Evolutionary conservation across 2,113 vertebrate genomes (phyloP).

Genomic region (Dendropsophus ebraccatus): DNA sequence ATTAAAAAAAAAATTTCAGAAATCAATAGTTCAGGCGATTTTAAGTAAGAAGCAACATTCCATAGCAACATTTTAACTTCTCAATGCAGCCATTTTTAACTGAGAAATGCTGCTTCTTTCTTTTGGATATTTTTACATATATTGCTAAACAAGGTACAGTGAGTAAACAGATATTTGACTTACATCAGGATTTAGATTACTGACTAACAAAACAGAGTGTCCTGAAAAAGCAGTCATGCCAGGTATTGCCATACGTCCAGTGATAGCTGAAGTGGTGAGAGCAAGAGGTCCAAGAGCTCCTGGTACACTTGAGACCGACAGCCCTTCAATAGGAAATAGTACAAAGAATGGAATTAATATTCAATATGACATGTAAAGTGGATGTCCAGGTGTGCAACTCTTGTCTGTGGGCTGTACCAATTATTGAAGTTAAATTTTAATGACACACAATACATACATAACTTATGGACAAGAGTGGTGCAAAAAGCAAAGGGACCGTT

Average conservation of each 20-base stretch:
- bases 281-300: constrained; percentile 69
- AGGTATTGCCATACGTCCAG: constrained; percentile 70
- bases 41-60: no score
- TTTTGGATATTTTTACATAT: not conserved
- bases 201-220: constrained; percentile 81
- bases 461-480: no score
- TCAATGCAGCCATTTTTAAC: no score
- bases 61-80: no score
- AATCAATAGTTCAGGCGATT: no score
- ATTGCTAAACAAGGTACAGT: not conserved
- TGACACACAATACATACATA: no score
- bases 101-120: no score
- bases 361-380: not conserved
- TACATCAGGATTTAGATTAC: constrained; percentile 86
- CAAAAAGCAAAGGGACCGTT: no score
- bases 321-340: constrained; percentile 55
- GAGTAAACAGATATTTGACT: constrained; percentile 61
- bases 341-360: not conserved
- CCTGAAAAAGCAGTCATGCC: constrained; percentile 62
- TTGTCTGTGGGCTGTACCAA: no score
- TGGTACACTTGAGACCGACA: constrained; percentile 71
- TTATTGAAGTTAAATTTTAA: no score
- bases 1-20: no score
- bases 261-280: constrained; percentile 64
- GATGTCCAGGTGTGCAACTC: not conserved